A percentile compares a stretch with the other conserved stretches of the same genome.
Evolutionary conservation across 2,113 vertebrate genomes (phyloP).

Genomic region (Sylvietta virens): DNA sequence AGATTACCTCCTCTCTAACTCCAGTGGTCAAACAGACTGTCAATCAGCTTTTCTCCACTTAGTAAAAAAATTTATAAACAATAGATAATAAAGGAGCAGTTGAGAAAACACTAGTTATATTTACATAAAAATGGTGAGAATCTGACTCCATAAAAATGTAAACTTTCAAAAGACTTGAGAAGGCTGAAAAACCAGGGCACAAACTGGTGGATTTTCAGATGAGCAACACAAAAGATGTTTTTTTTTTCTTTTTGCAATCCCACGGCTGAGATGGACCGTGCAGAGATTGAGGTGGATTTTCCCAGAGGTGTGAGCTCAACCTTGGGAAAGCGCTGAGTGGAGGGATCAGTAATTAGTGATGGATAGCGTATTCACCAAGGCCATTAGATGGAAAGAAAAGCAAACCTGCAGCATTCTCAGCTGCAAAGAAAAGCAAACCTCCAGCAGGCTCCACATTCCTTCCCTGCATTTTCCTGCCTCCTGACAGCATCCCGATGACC

Average conservation of each 20-base stretch:
- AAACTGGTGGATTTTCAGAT: background rate
- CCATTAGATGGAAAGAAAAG: conserved; percentile 57
- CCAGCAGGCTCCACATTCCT: conserved; percentile 16
- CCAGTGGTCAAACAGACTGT: no score
- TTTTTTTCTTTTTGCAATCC: background rate
- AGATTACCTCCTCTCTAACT: no score
- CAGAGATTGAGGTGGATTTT: background rate
- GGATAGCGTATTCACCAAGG: conserved; percentile 4
- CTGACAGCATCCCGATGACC: background rate
- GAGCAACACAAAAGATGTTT: background rate
- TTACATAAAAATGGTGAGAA: no score
- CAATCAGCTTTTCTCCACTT: no score
- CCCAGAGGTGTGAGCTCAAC: conserved; percentile 31
- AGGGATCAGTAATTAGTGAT: conserved; percentile 49
- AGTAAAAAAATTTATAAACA: no score
- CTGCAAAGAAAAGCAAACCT: conserved; percentile 53
- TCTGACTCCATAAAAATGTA: no score
- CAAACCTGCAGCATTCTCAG: conserved; percentile 23
- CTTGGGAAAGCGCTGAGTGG: conserved; percentile 46
- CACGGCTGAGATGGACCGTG: background rate
- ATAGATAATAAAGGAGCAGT: no score
- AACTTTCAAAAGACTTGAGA: no score
- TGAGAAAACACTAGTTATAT: no score
- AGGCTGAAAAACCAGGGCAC: no score
- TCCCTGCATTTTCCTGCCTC: background rate